Conservation (phyloP, 2,888 invertebrate genomes). For the Argyresthia goedartella region DNA sequence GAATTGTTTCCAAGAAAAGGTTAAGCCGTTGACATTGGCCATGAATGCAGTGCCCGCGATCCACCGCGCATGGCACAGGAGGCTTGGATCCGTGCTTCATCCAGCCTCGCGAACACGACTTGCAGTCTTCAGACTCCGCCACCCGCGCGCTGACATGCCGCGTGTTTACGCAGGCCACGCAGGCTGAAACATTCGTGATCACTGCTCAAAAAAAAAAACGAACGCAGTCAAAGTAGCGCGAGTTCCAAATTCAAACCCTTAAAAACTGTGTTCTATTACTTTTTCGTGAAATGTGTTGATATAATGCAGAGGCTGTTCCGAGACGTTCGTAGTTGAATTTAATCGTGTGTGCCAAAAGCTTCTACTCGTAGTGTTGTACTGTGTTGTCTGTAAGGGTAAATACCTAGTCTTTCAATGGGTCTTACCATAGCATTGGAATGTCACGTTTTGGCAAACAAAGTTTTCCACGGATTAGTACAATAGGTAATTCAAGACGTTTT, state of each 20-base stretch:
- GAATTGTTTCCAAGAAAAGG: slow-evolving; percentile 23
- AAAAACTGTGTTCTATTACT: not conserved
- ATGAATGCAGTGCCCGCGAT: slow-evolving; percentile 13
- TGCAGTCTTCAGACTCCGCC: slow-evolving; percentile 47
- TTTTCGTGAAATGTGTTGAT: slow-evolving; percentile 7
- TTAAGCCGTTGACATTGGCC: slow-evolving; percentile 36
- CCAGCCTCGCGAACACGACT: not conserved
- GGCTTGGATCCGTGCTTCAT: slow-evolving; percentile 14
- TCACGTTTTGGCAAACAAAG: not conserved
- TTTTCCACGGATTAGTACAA: not conserved
- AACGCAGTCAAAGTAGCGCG: slow-evolving; percentile 21
- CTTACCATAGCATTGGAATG: not conserved
- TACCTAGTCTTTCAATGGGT: not conserved
- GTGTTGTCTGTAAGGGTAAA: slow-evolving; percentile 32
- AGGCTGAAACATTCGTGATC: slow-evolving; percentile 13
- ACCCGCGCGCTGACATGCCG: slow-evolving; percentile 49
- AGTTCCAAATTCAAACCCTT: slow-evolving; percentile 10
- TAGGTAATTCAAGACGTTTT: not conserved
- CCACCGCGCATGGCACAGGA: slow-evolving; percentile 25
- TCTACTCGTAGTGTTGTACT: slow-evolving; percentile 27
- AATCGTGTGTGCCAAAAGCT: slow-evolving; percentile 43
- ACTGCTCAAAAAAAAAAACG: slow-evolving; percentile 9
- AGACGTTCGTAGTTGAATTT: slow-evolving; percentile 51
- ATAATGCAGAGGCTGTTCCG: slow-evolving; percentile 16
- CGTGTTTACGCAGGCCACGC: slow-evolving; percentile 15